Conservation (phyloP, 2,113 vertebrate species). For the Scophthalmus maximus region DNA sequence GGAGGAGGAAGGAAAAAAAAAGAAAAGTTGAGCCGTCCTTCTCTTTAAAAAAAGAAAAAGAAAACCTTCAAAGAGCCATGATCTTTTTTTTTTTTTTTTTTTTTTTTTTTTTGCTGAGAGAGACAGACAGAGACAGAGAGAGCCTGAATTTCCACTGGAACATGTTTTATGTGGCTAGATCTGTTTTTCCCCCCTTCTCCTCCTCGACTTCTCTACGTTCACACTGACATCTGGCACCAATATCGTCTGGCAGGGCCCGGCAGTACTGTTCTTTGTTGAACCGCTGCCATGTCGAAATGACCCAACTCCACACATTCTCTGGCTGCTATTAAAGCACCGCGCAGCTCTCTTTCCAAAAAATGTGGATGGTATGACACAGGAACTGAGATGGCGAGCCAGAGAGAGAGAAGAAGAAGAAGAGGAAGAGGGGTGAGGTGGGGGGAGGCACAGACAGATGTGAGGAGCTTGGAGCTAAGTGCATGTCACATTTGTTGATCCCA, state of each 20-base stretch:
- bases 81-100: slow-evolving; percentile 66
- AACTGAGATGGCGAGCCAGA: slow-evolving; percentile 55
- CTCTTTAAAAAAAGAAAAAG: slow-evolving; percentile 58
- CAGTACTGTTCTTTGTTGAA: slow-evolving; percentile 89
- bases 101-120: slow-evolving; percentile 65
- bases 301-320: slow-evolving; percentile 85
- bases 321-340: slow-evolving; percentile 80
- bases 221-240: slow-evolving; percentile 93
- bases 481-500: slow-evolving; percentile 59
- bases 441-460: slow-evolving; percentile 52
- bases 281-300: slow-evolving; percentile 88
- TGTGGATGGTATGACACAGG: slow-evolving; percentile 73
- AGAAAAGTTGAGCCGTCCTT: slow-evolving; percentile 51
- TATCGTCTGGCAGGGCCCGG: slow-evolving; percentile 83
- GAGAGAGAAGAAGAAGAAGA: slow-evolving; percentile 35
- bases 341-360: slow-evolving; percentile 61
- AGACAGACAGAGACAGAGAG: slow-evolving; percentile 62
- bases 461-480: slow-evolving; percentile 45
- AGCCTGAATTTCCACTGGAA: slow-evolving; percentile 85
- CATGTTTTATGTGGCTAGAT: slow-evolving; percentile 88
- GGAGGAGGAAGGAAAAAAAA: slow-evolving; percentile 1
- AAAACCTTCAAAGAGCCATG: slow-evolving; percentile 76
- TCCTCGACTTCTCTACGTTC: slow-evolving; percentile 41
- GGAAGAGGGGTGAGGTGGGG: too few species aligned
- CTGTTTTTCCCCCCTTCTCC: slow-evolving; percentile 26